A percentile compares a stretch with the other conserved stretches of the same genome.
These are phyloP conservation scores for Crocuta crocuta DNA, from an alignment of 2,113 vertebrate genomes.

Conservation along the genomic window DNA sequence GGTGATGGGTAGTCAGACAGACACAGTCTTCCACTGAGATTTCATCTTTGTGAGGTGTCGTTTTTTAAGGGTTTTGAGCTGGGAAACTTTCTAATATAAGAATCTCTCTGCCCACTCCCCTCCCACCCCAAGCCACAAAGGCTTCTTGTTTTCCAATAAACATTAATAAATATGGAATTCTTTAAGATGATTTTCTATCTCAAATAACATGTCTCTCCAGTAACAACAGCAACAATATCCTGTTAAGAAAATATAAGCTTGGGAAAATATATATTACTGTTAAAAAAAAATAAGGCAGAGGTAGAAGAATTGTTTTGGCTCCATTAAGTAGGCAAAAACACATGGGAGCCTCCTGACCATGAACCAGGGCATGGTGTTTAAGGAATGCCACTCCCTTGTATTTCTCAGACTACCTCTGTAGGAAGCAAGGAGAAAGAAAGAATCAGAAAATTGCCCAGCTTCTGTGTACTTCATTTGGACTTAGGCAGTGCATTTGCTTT, in stretches of 20 bases:
- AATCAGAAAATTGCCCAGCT: neutral
- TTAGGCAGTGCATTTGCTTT: conserved; percentile 3
- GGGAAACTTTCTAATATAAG: neutral
- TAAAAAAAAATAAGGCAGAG: neutral
- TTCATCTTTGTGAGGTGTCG: neutral
- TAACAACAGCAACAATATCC: neutral
- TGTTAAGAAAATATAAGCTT: neutral
- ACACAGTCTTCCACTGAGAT: neutral
- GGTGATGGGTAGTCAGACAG: neutral
- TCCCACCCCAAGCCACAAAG: neutral
- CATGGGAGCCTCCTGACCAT: neutral
- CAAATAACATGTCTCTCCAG: neutral
- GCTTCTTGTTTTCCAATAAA: neutral
- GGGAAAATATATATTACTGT: neutral
- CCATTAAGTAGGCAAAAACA: conserved; percentile 36
- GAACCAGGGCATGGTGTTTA: neutral
- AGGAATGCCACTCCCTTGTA: conserved; percentile 39
- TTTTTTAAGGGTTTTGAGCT: conserved; percentile 30
- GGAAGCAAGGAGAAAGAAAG: conserved; percentile 23
- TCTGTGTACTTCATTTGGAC: neutral
- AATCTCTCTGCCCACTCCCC: neutral
- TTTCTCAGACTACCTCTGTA: conserved; percentile 41
- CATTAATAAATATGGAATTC: neutral
- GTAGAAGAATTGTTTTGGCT: neutral
- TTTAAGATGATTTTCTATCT: conserved; percentile 12